Percentiles rank a stretch among this genome's conserved stretches.
Evolutionary conservation across 1,140 invertebrate species (phyloP).

Genomic region (Goniozus legneri): DNA sequence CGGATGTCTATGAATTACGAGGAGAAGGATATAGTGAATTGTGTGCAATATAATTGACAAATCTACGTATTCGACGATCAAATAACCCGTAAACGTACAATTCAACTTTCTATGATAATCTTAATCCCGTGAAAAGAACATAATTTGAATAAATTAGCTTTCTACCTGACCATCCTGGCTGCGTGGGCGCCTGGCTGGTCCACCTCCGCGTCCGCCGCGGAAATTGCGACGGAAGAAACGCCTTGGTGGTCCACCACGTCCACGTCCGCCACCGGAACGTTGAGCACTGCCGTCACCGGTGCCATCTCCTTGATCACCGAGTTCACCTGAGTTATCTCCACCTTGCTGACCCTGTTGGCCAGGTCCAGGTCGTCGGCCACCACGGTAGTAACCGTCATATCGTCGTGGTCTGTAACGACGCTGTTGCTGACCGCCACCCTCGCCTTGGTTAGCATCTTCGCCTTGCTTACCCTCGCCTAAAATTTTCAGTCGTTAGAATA

Average conservation of each 20-base stretch:
- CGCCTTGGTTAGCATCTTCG: slow-evolving; percentile 43
- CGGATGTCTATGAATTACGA: too few species aligned
- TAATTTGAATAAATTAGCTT: too few species aligned
- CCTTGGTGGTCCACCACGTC: slow-evolving; percentile 56
- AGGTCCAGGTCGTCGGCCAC: slow-evolving; percentile 41
- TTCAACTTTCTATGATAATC: too few species aligned
- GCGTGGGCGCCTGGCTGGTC: slow-evolving; percentile 52
- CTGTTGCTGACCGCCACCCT: slow-evolving; percentile 43
- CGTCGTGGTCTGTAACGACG: slow-evolving; percentile 54
- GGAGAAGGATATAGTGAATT: too few species aligned
- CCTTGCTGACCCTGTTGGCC: slow-evolving; percentile 30
- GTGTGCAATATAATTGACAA: too few species aligned
- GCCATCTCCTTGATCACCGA: slow-evolving; percentile 35
- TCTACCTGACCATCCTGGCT: slow-evolving; percentile 60
- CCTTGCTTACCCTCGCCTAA: slow-evolving; percentile 49
- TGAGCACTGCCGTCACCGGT: slow-evolving; percentile 41
- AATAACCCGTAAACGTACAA: too few species aligned
- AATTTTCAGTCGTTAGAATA: background rate
- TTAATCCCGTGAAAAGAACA: too few species aligned
- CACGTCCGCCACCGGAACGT: slow-evolving; percentile 48
- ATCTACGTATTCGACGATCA: too few species aligned
- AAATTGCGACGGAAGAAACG: slow-evolving; percentile 65
- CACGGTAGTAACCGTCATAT: slow-evolving; percentile 49
- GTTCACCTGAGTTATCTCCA: slow-evolving; percentile 41
- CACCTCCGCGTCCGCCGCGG: slow-evolving; percentile 57